phyloP scores from a whole-genome alignment of 2,797 vertebrate genomes.

The Halcyon leucocephala region DNA sequence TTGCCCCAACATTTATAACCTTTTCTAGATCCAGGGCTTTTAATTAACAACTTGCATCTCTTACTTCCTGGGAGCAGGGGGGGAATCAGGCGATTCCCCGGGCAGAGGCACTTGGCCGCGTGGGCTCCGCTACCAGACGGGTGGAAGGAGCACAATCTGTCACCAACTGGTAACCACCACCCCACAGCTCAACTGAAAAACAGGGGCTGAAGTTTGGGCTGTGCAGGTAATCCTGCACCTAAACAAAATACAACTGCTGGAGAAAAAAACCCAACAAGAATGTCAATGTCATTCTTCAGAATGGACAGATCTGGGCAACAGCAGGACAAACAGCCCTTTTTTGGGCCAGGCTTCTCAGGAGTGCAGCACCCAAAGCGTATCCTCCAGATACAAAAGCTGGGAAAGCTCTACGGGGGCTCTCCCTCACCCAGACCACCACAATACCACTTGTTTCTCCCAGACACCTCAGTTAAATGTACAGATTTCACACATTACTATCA shows the following conservation, averaged over 20 bases:
- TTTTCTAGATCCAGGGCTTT: not conserved
- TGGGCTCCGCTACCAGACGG: too few relatives aligned
- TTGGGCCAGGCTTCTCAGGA: not conserved
- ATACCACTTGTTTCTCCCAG: not conserved
- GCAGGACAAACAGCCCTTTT: not conserved
- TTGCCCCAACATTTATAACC: not conserved
- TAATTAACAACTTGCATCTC: not conserved
- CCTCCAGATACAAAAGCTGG: not conserved
- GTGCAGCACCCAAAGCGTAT: rapidly evolving
- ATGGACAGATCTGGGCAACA: not conserved
- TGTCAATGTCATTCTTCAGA: not conserved
- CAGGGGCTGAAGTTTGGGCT: not conserved
- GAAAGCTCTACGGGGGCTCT: not conserved
- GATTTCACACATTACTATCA: not conserved
- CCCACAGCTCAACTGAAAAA: rapidly evolving
- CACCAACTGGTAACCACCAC: not conserved
- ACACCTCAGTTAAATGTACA: not conserved
- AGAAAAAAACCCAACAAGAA: not conserved
- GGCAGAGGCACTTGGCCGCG: not conserved
- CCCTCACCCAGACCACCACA: not conserved
- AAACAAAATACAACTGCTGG: not conserved
- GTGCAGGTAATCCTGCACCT: not conserved
- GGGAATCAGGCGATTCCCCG: rapidly evolving
- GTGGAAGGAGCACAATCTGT: too few relatives aligned
- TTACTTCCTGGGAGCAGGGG: not conserved